phyloP scores from a whole-genome alignment of 2,888 invertebrate species.

The Clostera curtula region DNA sequence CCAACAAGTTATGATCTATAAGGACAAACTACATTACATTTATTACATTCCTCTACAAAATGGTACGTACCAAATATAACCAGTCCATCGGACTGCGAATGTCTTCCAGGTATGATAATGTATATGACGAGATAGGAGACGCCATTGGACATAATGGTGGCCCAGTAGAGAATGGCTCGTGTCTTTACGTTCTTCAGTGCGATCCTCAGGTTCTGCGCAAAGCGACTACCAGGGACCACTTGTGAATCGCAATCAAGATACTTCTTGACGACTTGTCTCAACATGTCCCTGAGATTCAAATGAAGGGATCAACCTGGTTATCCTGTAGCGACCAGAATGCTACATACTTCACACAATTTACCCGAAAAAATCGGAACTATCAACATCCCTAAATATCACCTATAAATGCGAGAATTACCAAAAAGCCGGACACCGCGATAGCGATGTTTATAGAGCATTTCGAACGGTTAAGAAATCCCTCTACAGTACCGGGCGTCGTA shows the following conservation, averaged over 20 bases:
- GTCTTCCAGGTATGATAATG: background rate
- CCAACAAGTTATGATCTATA: too few relatives aligned
- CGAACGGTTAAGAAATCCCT: too few relatives aligned
- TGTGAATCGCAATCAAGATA: background rate
- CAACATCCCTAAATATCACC: too few relatives aligned
- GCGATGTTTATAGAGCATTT: too few relatives aligned
- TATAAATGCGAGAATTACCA: too few relatives aligned
- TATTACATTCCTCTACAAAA: too few relatives aligned
- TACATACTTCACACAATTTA: too few relatives aligned
- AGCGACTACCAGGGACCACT: background rate
- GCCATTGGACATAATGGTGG: background rate
- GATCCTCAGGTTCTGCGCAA: background rate
- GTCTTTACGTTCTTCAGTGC: background rate
- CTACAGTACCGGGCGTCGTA: too few relatives aligned
- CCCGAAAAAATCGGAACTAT: too few relatives aligned
- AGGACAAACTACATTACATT: too few relatives aligned
- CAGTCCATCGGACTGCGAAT: background rate
- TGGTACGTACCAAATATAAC: background rate
- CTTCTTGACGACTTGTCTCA: background rate
- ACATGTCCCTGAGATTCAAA: background rate
- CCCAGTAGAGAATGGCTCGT: background rate
- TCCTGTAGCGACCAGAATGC: too few relatives aligned
- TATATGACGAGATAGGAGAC: background rate
- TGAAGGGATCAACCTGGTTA: background rate
- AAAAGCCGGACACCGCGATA: too few relatives aligned